Evolutionary conservation across 2,797 vertebrate species (phyloP).

Genomic region (Halcyon badia): DNA sequence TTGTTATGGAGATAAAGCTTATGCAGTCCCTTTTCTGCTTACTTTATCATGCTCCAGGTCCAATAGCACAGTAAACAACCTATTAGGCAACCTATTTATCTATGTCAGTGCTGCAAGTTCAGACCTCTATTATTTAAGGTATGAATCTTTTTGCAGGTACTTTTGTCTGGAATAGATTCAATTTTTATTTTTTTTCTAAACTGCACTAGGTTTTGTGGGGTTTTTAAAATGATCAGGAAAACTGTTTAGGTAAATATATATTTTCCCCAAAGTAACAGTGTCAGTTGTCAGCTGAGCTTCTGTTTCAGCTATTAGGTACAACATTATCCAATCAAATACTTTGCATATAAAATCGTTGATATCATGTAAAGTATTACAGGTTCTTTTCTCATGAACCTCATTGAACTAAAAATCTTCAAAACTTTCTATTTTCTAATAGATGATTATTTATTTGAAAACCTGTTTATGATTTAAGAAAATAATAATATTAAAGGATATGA

Average conservation of each 20-base stretch:
- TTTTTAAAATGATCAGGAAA: neutral
- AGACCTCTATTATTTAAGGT: slow-evolving; percentile 83
- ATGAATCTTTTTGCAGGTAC: slow-evolving; percentile 72
- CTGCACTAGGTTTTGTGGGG: neutral
- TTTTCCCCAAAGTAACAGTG: neutral
- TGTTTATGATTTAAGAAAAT: neutral
- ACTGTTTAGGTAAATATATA: neutral
- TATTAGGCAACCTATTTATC: slow-evolving; percentile 87
- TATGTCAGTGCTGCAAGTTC: slow-evolving; percentile 80
- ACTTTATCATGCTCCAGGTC: slow-evolving; percentile 80
- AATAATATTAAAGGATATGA: neutral
- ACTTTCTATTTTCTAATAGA: neutral
- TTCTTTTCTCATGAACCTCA: neutral
- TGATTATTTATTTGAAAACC: neutral
- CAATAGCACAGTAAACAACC: slow-evolving; percentile 83
- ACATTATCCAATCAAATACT: neutral
- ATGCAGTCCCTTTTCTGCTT: slow-evolving; percentile 48
- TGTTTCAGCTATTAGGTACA: slow-evolving; percentile 30
- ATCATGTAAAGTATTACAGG: neutral
- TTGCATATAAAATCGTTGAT: neutral
- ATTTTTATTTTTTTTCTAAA: neutral
- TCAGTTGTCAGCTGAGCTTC: neutral
- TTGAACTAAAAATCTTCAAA: neutral
- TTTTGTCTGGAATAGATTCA: slow-evolving; percentile 74
- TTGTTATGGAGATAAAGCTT: slow-evolving; percentile 78